Evolutionary conservation across 2,888 invertebrate genomes (phyloP), one percentile per base, ranked within the genome.

Genomic region (Phengaris arion): DNA sequence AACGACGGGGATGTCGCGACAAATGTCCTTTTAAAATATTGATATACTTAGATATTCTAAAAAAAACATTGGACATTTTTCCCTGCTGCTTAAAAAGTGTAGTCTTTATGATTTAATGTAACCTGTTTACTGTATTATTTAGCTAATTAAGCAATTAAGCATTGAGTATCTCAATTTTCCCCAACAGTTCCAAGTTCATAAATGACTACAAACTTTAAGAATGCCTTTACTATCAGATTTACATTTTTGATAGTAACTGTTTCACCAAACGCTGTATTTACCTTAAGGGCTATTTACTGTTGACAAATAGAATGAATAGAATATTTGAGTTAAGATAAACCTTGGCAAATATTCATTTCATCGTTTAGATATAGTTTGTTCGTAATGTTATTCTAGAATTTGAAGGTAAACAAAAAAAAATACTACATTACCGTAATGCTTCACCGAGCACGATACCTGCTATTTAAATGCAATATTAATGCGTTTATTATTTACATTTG

Each of bases 401-500:
- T 69, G 69, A 48, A 48, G 69, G 48, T 48, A 69, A 69, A 48
- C 48, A 69, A 8, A 48, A 68, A 69, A 69, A 69, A 69, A 9
- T 46, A 69, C 8, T 13, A 46, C 9, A 68, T 69, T 7, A 35
- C 8, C 69, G 48, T 15, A 13, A 48, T 9, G 48, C 69, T 48
- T 46, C 15, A 69, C 15, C n/a, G 48, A 46, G 9, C n/a, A 69
- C 69, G n/a, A 48, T 48, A 69, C 45, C 22, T 6, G 64, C 64
- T 64, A 45, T n/a, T 45, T 10, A 6, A 64, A 64, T 64, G 59
- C 57, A 57, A n/a, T 57, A 15, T 57, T 15, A 57, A 57, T 22
- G 35, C 59, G 10, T 22, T 57, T 10, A 22, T 22, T 35, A 22
- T 22, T 35, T 64, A 64, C 10, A 64, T 64, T 22, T 22, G 59